phyloP scores from a whole-genome alignment of 2,888 invertebrate species.

The Yponomeuta cagnagella region DNA sequence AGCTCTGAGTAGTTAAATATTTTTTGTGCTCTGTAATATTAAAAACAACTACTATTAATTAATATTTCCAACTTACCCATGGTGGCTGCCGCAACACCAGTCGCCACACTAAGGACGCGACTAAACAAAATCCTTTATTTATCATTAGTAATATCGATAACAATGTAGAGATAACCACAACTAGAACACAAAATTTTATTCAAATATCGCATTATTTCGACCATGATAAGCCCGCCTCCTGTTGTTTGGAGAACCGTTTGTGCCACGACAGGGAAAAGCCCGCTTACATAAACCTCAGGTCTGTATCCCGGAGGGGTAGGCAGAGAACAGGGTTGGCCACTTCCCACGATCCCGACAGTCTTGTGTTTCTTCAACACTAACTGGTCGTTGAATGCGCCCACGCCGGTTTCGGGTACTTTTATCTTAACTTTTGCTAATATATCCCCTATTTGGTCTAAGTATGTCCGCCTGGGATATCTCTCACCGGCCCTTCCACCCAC shows the following conservation, averaged over 20 bases:
- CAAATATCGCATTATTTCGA: not conserved
- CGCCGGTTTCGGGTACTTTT: too few relatives aligned
- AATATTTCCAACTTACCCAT: slow-evolving; percentile 47
- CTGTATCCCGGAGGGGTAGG: too few relatives aligned
- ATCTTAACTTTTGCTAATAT: too few relatives aligned
- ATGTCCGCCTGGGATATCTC: too few relatives aligned
- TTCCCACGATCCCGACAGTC: too few relatives aligned
- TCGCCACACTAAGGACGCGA: slow-evolving; percentile 38
- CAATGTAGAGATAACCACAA: not conserved
- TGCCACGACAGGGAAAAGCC: not conserved
- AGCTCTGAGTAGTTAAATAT: too few relatives aligned
- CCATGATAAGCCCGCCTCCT: not conserved
- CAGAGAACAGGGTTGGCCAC: too few relatives aligned
- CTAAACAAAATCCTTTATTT: slow-evolving; percentile 3
- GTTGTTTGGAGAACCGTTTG: not conserved
- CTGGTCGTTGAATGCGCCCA: too few relatives aligned
- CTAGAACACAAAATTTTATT: not conserved
- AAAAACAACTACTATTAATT: not conserved
- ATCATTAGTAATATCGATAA: slow-evolving; percentile 10
- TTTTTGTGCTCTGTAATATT: not conserved
- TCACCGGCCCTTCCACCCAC: too few relatives aligned
- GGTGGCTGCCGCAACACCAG: slow-evolving; percentile 38
- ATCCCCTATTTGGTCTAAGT: too few relatives aligned
- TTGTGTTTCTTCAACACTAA: too few relatives aligned
- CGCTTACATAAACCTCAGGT: too few relatives aligned